Conservation (phyloP, 2,113 vertebrate species). For the Eupsittula cactorum region DNA sequence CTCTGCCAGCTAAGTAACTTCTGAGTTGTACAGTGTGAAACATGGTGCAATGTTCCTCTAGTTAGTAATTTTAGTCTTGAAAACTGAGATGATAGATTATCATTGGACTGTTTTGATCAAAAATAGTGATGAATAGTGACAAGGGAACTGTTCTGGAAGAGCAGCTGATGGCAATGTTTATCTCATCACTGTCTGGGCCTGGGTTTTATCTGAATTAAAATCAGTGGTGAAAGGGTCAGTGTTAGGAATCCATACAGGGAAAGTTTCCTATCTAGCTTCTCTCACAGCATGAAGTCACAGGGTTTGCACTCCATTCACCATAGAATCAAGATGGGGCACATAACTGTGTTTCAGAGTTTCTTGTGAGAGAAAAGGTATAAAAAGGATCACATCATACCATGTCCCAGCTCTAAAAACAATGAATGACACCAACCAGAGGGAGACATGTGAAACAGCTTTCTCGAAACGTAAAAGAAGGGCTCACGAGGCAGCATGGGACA, state of each 20-base stretch:
- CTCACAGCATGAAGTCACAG: background rate
- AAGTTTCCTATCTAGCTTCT: background rate
- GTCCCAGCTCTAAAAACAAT: background rate
- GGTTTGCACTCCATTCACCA: background rate
- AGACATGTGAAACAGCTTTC: background rate
- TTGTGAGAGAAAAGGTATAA: background rate
- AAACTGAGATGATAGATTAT: background rate
- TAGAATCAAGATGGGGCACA: background rate
- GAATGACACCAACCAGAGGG: background rate
- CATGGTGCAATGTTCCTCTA: background rate
- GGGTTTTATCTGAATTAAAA: background rate
- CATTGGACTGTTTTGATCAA: background rate
- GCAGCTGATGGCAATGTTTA: background rate
- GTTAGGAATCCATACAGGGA: background rate
- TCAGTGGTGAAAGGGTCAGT: background rate
- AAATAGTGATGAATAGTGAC: background rate
- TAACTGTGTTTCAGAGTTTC: background rate
- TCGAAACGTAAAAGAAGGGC: background rate
- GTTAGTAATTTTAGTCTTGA: background rate
- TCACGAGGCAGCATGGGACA: background rate
- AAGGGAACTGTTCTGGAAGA: background rate
- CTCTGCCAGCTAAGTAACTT: background rate
- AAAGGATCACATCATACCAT: background rate
- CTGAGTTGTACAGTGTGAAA: background rate
- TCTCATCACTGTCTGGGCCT: background rate